Evolutionary conservation across 2,113 vertebrate genomes (phyloP), one percentile per base, ranked within the genome.

Genomic region (Myiopsitta monachus): DNA sequence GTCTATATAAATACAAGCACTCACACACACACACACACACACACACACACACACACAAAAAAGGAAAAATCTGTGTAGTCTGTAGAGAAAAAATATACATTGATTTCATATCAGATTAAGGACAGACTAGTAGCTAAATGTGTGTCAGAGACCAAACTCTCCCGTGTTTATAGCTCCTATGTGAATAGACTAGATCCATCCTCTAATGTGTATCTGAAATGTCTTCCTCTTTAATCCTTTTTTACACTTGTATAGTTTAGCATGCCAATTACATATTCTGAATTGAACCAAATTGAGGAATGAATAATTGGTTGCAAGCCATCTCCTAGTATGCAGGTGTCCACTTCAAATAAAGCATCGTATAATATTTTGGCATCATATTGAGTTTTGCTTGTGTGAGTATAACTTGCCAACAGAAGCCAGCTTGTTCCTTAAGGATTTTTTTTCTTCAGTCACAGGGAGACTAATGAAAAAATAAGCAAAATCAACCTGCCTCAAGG

Each of bases 321-420:
- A 95, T 66, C 7, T 78, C 41, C 59, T 55, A 67, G n/a, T 59
- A 30, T 70, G 83, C 79, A 92, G 82, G 87, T 95, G 75, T 88
- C 72, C 85, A 83, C 85, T 93, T 92, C 46, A 81, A 93, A 90
- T 61, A 61, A 90, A 94, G n/a, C 18, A 49, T 80, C 19, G 17
- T 44, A 28, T 41, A 51, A 17, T 52, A 38, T 61, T 88, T 90
- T 93, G 90, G 83, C 85, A 81, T 39, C 4, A 31, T 55, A 69
- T 36, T 38, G 10, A 11, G 13, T 44, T 84, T 92, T 7, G 0
- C 43, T 68, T 78, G 41, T 80, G 36, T 0, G 6, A 77, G 15
- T 52, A 41, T 26, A 75, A 55, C 15, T 36, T 81, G 38, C 57
- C 64, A 95, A 77, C 7, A 75, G 46, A 80, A 95, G 36, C 7